A percentile compares a stretch with the other conserved stretches of the same genome.
phyloP scores from a whole-genome alignment of 1,140 invertebrate species.

The Penaeus indicus region DNA sequence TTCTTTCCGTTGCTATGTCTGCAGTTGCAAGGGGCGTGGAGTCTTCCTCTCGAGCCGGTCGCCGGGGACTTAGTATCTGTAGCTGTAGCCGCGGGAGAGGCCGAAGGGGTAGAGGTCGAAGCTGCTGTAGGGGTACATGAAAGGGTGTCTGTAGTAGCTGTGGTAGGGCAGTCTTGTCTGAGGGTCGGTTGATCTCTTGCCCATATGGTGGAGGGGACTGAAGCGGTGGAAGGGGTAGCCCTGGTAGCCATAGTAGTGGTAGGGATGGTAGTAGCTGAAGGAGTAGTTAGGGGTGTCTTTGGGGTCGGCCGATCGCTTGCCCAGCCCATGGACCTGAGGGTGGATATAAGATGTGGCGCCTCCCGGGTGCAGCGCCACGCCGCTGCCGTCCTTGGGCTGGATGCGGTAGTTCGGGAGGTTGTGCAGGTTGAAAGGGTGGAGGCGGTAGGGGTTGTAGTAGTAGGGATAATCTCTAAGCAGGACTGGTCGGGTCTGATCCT shows the following conservation, averaged over 20 bases:
- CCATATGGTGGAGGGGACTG: constrained; percentile 29
- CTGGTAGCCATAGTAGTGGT: not conserved
- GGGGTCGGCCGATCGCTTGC: constrained; percentile 37
- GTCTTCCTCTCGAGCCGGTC: not conserved
- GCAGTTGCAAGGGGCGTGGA: no score
- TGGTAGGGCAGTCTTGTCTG: not conserved
- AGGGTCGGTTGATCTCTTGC: not conserved
- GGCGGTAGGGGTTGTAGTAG: constrained; percentile 22
- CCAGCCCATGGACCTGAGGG: constrained; percentile 52
- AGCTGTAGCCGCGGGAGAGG: constrained; percentile 27
- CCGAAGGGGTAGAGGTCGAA: not conserved
- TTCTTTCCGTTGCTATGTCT: no score
- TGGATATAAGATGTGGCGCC: constrained; percentile 55
- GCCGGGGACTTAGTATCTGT: constrained; percentile 28
- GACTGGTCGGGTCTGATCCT: not conserved
- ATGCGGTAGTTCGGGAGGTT: not conserved
- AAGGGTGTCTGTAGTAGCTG: not conserved
- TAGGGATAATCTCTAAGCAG: not conserved
- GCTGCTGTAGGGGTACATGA: not conserved
- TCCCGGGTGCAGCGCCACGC: constrained; percentile 50
- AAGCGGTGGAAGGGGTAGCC: not conserved
- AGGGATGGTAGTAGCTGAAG: constrained; percentile 13
- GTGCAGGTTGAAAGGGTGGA: not conserved
- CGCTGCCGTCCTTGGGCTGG: constrained; percentile 28
- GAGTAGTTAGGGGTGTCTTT: not conserved